Evolutionary conservation across 1,140 invertebrate species (phyloP).

Genomic region (Platyura marginata): DNA sequence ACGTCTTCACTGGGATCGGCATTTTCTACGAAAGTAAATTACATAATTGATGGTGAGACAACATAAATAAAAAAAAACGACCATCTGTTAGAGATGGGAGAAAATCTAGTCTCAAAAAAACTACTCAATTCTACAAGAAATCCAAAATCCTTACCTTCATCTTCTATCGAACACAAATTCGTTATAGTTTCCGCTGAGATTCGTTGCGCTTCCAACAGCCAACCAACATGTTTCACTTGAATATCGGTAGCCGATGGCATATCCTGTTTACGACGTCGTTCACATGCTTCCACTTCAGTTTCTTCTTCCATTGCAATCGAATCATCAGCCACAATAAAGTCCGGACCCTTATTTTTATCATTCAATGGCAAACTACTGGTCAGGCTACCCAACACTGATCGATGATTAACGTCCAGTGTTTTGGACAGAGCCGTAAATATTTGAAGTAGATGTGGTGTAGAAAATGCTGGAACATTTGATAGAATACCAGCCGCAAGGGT

Average conservation of each 20-base stretch:
- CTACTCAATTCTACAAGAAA: too few relatives aligned
- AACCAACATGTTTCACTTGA: constrained; percentile 26
- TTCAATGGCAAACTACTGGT: constrained; percentile 8
- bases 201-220: constrained; percentile 39
- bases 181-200: constrained; percentile 46
- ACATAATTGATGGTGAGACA: too few relatives aligned
- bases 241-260: constrained; percentile 15
- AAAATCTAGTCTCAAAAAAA: too few relatives aligned
- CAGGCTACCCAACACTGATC: constrained; percentile 10
- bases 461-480: constrained; percentile 28
- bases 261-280: constrained; percentile 11
- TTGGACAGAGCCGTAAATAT: constrained; percentile 6
- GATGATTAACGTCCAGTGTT: constrained; percentile 8
- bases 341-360: constrained; percentile 7
- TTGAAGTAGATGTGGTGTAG: constrained; percentile 8
- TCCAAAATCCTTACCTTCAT: constrained; percentile 23
- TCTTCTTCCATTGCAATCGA: constrained; percentile 21
- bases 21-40: background rate
- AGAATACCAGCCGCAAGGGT: constrained; percentile 33
- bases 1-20: constrained; percentile 11
- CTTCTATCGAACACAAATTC: constrained; percentile 46
- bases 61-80: too few relatives aligned
- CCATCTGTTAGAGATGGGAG: too few relatives aligned
- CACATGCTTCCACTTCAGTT: constrained; percentile 5
- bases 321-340: constrained; percentile 10